Base-by-base conservation (phyloP, 2,113 vertebrate genomes). In the Dendropsophus ebraccatus region DNA sequence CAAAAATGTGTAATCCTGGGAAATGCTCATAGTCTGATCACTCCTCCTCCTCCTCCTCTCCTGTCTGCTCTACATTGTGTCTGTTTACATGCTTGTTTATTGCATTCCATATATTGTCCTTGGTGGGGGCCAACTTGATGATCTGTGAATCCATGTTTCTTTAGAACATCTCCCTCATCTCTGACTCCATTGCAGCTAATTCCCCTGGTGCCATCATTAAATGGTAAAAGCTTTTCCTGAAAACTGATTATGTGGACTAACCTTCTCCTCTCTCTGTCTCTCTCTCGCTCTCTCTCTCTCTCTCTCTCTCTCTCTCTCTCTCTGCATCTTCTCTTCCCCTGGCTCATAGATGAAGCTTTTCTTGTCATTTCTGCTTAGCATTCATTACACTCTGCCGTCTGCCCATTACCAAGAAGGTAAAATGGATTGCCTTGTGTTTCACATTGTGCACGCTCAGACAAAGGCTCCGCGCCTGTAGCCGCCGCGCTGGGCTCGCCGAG, bases 351-450 rank as follows among this genome's bases (percentile, higher is more conserved):
- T 65, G 72, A 65, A 16, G 54, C 56, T 85, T 76, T 76, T 84
- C 54, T 76, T 67, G 73, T 52, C 25, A 52, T 92, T 88, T 92
- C 87, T 90, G 82, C 89, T 93, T 94, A 92, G 65, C 82, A 84
- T 83, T 89, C 92, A 91, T 92, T 93, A 94, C 87, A 88, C 83
- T 92, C 84, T 94, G 90, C 41, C 93, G 84, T 93, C 83, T 92
- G 54, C 2, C 92, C 90, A 89, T 88, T 58, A 92, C 47, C 83
- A 88, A 90, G 88, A 94, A 94, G 92, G 92, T 95, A 94, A 95
- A 91, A 91, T 17, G 0, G 35, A 67, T 77, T 77, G 58, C 73
- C 45, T 85, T 79, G 60, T 69, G 28, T 47, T 77, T 7, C 72
- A 84, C 52, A 58, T 41, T 41, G 75, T 84, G 70, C 70, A 47